Evolutionary conservation across 2,797 vertebrate genomes (phyloP).

Genomic region (Macropus fuliginosus): DNA sequence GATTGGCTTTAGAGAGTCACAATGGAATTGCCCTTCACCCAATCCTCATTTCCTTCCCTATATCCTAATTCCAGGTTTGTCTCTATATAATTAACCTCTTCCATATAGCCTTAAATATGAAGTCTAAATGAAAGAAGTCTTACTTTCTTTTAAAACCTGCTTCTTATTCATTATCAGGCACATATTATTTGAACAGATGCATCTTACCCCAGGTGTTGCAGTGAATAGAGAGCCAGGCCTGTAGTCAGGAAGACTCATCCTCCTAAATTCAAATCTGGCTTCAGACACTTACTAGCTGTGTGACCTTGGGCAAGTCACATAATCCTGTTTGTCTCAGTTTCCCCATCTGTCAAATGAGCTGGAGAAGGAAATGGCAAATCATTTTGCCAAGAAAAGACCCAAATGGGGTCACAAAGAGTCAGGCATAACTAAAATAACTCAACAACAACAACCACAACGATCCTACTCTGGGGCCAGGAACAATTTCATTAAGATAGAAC

Average conservation of each 20-base stretch:
- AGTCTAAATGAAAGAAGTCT: neutral
- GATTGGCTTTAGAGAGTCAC: too few species aligned
- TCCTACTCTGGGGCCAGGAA: neutral
- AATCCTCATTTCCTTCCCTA: neutral
- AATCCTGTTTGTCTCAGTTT: neutral
- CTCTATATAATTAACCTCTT: accelerated
- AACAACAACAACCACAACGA: neutral
- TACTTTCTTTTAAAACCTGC: accelerated
- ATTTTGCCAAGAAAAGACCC: neutral
- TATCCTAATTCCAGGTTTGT: too few species aligned
- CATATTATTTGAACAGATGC: neutral
- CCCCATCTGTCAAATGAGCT: neutral
- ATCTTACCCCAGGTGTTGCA: neutral
- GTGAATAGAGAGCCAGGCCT: neutral
- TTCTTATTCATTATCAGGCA: neutral
- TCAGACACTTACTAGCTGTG: neutral
- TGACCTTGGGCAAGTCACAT: neutral
- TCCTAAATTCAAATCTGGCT: neutral
- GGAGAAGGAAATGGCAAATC: neutral
- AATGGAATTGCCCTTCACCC: accelerated
- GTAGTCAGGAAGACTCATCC: neutral
- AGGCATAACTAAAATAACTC: neutral
- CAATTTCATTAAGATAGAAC: neutral
- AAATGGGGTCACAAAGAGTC: neutral
- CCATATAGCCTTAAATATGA: neutral